Percentiles rank a stretch among this genome's conserved stretches.
These are phyloP conservation scores for Cataglyphis hispanica DNA, from an alignment of 1,140 invertebrate species.

Conservation along the genomic window DNA sequence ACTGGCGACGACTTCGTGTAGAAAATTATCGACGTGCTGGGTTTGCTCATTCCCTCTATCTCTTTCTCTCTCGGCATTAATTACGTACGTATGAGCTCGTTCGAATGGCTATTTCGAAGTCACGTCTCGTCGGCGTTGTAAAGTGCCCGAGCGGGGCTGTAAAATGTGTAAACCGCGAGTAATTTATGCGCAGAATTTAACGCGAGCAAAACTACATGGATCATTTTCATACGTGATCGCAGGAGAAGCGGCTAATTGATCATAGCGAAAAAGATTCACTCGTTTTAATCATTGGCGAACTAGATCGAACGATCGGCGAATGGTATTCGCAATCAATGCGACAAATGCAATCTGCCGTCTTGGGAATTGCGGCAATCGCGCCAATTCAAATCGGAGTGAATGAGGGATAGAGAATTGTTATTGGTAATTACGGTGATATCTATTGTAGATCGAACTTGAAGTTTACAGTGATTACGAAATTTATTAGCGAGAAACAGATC, in stretches of 20 bases:
- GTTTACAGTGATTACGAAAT: constrained; percentile 15
- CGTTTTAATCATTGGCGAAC: constrained; percentile 56
- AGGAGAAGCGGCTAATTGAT: constrained; percentile 64
- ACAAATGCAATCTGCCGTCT: constrained; percentile 24
- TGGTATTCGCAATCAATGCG: constrained; percentile 53
- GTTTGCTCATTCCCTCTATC: not conserved
- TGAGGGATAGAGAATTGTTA: constrained; percentile 1
- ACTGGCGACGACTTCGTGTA: constrained; percentile 14
- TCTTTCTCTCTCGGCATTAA: constrained; percentile 62
- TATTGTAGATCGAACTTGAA: constrained; percentile 14
- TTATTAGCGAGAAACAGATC: not conserved
- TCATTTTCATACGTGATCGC: constrained; percentile 64
- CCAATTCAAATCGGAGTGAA: not conserved
- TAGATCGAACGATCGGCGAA: constrained; percentile 52
- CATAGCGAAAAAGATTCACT: constrained; percentile 29
- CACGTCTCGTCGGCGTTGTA: constrained; percentile 64
- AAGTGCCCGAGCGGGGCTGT: constrained; percentile 49
- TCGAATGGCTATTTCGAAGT: constrained; percentile 67
- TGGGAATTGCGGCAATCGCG: constrained; percentile 31
- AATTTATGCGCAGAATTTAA: constrained; percentile 72
- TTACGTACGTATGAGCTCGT: constrained; percentile 61
- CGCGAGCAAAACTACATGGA: constrained; percentile 43
- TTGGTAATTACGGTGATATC: constrained; percentile 33
- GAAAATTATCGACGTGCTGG: constrained; percentile 68
- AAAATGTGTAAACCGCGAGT: constrained; percentile 56